Conservation (phyloP, 2,113 vertebrate genomes). For the Lucifuga dentata region DNA sequence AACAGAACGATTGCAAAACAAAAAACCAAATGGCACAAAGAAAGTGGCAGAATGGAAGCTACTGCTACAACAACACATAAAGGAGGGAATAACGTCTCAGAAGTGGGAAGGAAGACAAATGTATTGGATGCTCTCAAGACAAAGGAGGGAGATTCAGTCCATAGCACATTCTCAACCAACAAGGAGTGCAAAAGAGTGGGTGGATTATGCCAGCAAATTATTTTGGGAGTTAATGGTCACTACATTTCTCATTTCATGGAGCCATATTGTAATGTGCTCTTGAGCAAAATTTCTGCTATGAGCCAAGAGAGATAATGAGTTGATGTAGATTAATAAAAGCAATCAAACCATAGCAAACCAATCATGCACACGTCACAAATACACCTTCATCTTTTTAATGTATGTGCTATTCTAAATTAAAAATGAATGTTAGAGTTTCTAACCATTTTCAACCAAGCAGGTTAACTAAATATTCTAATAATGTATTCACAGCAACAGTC, state of each 20-base stretch:
- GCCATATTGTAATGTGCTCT: slow-evolving; percentile 30
- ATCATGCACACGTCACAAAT: slow-evolving; percentile 55
- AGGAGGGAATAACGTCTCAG: slow-evolving; percentile 56
- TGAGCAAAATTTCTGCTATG: slow-evolving; percentile 14
- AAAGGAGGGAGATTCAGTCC: slow-evolving; percentile 84
- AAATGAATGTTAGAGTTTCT: background rate
- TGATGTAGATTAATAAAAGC: slow-evolving; percentile 17
- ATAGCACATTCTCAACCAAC: slow-evolving; percentile 77
- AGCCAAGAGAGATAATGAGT: slow-evolving; percentile 13
- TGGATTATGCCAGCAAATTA: slow-evolving; percentile 56
- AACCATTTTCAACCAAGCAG: background rate
- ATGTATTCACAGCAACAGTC: no score
- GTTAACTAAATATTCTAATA: no score
- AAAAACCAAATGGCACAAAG: slow-evolving; percentile 68
- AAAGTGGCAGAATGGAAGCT: slow-evolving; percentile 75
- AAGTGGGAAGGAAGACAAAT: slow-evolving; percentile 77
- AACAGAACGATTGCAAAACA: slow-evolving; percentile 67
- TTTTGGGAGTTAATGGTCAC: slow-evolving; percentile 59
- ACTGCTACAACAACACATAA: slow-evolving; percentile 78
- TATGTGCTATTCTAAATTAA: background rate
- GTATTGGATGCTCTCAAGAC: slow-evolving; percentile 80
- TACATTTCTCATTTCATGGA: slow-evolving; percentile 43
- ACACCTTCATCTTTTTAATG: background rate
- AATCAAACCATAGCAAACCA: slow-evolving; percentile 53
- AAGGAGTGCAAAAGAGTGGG: slow-evolving; percentile 75